A percentile compares a stretch with the other conserved stretches of the same genome.
These are phyloP conservation scores for Barypeithes pellucidus DNA, from an alignment of 2,888 invertebrate genomes.

Conservation along the genomic window DNA sequence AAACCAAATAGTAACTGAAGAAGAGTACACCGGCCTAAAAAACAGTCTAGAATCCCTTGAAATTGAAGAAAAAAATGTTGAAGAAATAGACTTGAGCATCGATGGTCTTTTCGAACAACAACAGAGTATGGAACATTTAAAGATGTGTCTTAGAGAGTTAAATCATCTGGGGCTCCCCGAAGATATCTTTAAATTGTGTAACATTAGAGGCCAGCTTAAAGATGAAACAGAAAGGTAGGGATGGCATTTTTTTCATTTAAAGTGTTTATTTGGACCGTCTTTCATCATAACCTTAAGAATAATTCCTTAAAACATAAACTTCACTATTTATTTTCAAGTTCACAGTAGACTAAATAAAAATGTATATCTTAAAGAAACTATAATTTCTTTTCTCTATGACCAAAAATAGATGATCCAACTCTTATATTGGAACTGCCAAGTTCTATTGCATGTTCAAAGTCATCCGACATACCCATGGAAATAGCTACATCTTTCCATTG, in stretches of 20 bases:
- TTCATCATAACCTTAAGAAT: too few species aligned
- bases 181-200: conserved; percentile 31
- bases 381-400: conserved; percentile 77
- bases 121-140: conserved; percentile 30
- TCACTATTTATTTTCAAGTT: background rate
- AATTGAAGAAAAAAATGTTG: conserved; percentile 33
- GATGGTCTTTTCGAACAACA: conserved; percentile 37
- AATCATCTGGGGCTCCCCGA: conserved; percentile 26
- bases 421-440: conserved; percentile 95
- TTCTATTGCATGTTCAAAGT: conserved; percentile 96
- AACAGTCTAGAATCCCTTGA: conserved; percentile 11
- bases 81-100: conserved; percentile 38
- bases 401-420: conserved; percentile 96
- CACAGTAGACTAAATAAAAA: too few species aligned
- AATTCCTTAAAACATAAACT: too few species aligned
- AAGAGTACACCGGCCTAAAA: conserved; percentile 37
- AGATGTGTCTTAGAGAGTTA: conserved; percentile 36
- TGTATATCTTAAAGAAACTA: conserved; percentile 13
- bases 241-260: background rate
- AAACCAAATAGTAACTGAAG: conserved; percentile 38
- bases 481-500: conserved; percentile 79
- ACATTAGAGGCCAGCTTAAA: conserved; percentile 24
- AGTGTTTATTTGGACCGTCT: too few species aligned
- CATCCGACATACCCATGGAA: conserved; percentile 99
- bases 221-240: conserved; percentile 29